Base-by-base conservation (phyloP, 2,113 vertebrate genomes). In the Melospiza georgiana region DNA sequence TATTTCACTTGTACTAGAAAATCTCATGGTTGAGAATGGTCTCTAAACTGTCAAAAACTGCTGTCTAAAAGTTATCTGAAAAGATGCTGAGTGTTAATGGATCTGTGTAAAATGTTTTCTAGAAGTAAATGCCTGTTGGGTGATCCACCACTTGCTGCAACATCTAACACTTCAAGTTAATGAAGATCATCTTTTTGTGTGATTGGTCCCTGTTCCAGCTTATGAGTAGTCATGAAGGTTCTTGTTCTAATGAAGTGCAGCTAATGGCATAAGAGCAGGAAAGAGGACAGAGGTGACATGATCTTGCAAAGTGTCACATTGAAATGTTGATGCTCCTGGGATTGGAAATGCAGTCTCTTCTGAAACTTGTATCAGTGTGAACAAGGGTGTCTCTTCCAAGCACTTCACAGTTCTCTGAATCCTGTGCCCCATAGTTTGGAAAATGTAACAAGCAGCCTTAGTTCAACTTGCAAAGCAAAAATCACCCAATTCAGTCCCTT, bases 401-500 rank as follows among this genome's bases (percentile, higher is more conserved):
- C 43, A 15, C 23, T 69, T 73, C 14, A 23, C 22, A 31, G 10
- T 77, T 69, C 10, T 73, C 35, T 71, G 39, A 62, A 66, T 78
- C n/a, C 35, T 76, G 30, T 62, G 19, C 31, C 6, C 8, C 5
- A 0, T 20, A 22, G 28, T 63, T 80, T 31, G 39, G 27, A 49
- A 74, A 8, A 74, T n/a, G 35, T 37, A 39, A 33, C 24, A 46
- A 75, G 37, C n/a, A 27, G 48, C 15, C 5, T 17, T 49, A 66
- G 49, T 63, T 84, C 25, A 73, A 1, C 15, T 84, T 69, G 35
- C 10, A 43, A 30, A 65, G 41, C n/a, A 49, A 43, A n/a, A 28
- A 44, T 44, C 0, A 2, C 9, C 62, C 28, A 7, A 2, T 68
- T 59, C n/a, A 58, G 0, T 76, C 22, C 13, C 19, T 5, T 17